A percentile compares a stretch with the other conserved stretches of the same genome.
phyloP scores from a whole-genome alignment of 1,140 invertebrate species.

The Lerema accius region DNA sequence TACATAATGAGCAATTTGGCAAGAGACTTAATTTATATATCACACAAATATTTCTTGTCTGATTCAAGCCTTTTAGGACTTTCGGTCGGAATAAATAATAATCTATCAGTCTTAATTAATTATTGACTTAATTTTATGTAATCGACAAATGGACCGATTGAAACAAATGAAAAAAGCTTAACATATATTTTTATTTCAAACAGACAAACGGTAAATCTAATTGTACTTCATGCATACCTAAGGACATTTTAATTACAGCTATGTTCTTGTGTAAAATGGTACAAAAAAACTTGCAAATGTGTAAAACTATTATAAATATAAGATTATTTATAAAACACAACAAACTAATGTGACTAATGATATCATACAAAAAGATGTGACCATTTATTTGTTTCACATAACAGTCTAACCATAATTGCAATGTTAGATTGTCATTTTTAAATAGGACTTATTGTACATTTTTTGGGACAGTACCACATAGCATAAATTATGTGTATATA shows the following conservation, averaged over 20 bases:
- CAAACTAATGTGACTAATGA: no score
- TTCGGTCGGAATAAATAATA: slow-evolving; percentile 38
- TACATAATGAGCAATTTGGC: slow-evolving; percentile 19
- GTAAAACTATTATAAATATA: no score
- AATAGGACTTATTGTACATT: no score
- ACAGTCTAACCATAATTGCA: no score
- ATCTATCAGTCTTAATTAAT: slow-evolving; percentile 63
- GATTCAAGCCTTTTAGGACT: slow-evolving; percentile 22
- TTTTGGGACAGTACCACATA: no score
- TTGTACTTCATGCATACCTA: slow-evolving; percentile 17
- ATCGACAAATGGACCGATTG: slow-evolving; percentile 32
- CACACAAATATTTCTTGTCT: slow-evolving; percentile 28
- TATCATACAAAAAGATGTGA: no score
- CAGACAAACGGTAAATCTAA: slow-evolving; percentile 3
- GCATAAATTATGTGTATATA: no score
- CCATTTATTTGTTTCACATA: no score
- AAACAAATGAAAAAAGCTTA: slow-evolving; percentile 8
- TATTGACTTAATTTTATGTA: slow-evolving; percentile 45
- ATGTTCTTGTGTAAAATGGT: not conserved
- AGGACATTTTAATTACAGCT: slow-evolving; percentile 5
- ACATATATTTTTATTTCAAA: slow-evolving; percentile 36
- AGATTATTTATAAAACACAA: no score
- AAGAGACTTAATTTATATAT: slow-evolving; percentile 31
- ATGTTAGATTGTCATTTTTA: no score
- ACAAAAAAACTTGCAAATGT: not conserved